phyloP scores from a whole-genome alignment of 2,888 invertebrate genomes.

The Heteromurus nitidus region DNA sequence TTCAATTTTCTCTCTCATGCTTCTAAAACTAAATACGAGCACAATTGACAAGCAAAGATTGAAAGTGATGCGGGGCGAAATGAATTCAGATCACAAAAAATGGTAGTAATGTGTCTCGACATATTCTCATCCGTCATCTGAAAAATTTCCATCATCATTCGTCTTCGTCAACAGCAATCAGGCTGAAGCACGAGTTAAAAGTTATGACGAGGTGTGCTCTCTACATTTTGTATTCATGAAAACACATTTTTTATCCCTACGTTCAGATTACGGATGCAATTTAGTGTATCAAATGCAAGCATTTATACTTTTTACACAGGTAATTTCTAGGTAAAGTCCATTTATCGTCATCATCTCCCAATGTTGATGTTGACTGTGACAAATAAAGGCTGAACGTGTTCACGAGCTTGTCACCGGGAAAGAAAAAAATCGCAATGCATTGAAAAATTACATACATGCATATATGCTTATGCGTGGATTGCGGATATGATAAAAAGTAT shows the following conservation, averaged over 20 bases:
- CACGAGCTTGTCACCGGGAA: constrained; percentile 47
- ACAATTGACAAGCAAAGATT: not conserved
- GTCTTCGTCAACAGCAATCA: constrained; percentile 49
- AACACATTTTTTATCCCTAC: not conserved
- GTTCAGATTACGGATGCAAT: constrained; percentile 8
- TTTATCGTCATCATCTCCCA: constrained; percentile 11
- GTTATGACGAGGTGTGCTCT: not conserved
- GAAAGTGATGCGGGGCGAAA: not conserved
- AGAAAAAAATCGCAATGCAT: constrained; percentile 19
- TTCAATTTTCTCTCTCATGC: not conserved
- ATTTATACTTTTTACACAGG: too few relatives aligned
- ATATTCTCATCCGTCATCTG: constrained; percentile 6
- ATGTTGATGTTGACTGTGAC: constrained; percentile 26
- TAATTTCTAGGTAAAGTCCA: too few relatives aligned
- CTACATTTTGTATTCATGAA: not conserved
- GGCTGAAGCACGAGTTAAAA: not conserved
- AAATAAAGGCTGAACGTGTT: constrained; percentile 56
- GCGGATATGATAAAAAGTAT: too few relatives aligned
- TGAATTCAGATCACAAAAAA: constrained; percentile 44
- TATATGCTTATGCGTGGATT: too few relatives aligned
- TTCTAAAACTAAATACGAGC: not conserved
- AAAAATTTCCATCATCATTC: constrained; percentile 27
- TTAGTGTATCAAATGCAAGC: too few relatives aligned
- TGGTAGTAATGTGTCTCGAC: not conserved
- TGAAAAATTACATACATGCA: constrained; percentile 38